Evolutionary conservation across 2,797 vertebrate species (phyloP).

Genomic region (Acanthopagrus latus): DNA sequence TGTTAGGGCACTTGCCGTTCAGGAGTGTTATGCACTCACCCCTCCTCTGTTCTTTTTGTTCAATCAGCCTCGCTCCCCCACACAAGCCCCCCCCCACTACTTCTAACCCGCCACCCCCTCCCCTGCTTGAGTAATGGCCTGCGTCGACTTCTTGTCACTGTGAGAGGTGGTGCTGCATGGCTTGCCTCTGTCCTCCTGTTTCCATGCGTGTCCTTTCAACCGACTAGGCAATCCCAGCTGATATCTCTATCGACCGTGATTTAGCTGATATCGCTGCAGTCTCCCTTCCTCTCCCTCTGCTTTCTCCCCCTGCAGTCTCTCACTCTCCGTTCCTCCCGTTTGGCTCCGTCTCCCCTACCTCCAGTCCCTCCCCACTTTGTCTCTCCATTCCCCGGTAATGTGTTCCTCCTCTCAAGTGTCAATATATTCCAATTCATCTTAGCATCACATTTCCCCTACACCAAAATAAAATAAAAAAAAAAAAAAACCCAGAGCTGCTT

Average conservation of each 20-base stretch:
- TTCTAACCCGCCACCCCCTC: constrained; percentile 20
- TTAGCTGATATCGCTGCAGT: constrained; percentile 81
- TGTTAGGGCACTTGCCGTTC: constrained; percentile 64
- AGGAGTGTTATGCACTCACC: constrained; percentile 58
- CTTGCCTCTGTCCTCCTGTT: constrained; percentile 82
- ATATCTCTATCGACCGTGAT: constrained; percentile 88
- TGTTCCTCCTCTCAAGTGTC: constrained; percentile 60
- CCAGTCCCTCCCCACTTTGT: constrained; percentile 35
- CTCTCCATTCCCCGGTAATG: constrained; percentile 44
- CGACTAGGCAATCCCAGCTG: constrained; percentile 84
- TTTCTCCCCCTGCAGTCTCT: constrained; percentile 38
- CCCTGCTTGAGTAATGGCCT: constrained; percentile 85
- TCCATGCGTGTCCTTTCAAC: constrained; percentile 84
- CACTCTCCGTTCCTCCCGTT: constrained; percentile 32
- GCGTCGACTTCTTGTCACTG: constrained; percentile 84
- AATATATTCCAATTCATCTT: constrained; percentile 62
- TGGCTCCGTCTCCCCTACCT: constrained; percentile 30
- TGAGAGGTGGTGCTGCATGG: constrained; percentile 84
- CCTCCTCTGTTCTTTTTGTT: constrained; percentile 76
- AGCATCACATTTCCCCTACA: constrained; percentile 28
- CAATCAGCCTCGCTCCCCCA: constrained; percentile 66
- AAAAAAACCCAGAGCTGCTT: constrained; percentile 34
- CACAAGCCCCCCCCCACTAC: background rate
- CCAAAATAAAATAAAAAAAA: constrained; percentile 1
- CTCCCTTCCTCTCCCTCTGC: constrained; percentile 29